Evolutionary conservation across 1,140 invertebrate genomes (phyloP).

Genomic region (Diprion similis): DNA sequence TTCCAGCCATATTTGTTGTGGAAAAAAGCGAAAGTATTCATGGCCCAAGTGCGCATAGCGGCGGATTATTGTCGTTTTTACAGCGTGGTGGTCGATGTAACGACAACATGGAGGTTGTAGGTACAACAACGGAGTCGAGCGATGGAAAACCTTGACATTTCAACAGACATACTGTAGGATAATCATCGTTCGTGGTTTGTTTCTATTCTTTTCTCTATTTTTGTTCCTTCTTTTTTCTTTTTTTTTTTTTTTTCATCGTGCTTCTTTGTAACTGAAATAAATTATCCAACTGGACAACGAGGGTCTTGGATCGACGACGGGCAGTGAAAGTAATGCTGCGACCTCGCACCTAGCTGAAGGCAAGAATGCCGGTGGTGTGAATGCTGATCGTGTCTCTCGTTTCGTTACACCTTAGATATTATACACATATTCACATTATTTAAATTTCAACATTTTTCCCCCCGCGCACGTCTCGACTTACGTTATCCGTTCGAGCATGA

Average conservation of each 20-base stretch:
- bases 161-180: neutral
- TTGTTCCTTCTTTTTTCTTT: too few relatives aligned
- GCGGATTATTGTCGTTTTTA: neutral
- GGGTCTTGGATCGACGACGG: conserved; percentile 33
- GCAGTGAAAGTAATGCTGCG: conserved; percentile 46
- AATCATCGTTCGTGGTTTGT: neutral
- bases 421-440: too few relatives aligned
- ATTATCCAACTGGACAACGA: conserved; percentile 16
- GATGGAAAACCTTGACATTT: conserved; percentile 3
- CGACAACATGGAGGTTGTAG: conserved; percentile 20
- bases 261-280: neutral
- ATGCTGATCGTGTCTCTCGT: neutral
- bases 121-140: conserved; percentile 28
- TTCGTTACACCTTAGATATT: too few relatives aligned
- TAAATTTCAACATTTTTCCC: too few relatives aligned
- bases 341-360: conserved; percentile 31
- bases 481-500: too few relatives aligned
- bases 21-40: neutral
- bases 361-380: conserved; percentile 34
- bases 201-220: too few relatives aligned
- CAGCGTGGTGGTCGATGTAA: neutral
- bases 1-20: neutral
- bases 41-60: neutral
- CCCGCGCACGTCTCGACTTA: too few relatives aligned
- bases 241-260: neutral